A percentile compares a stretch with the other conserved stretches of the same genome.
Conservation (phyloP, 2,888 invertebrate genomes). For the Melipona bicolor region DNA sequence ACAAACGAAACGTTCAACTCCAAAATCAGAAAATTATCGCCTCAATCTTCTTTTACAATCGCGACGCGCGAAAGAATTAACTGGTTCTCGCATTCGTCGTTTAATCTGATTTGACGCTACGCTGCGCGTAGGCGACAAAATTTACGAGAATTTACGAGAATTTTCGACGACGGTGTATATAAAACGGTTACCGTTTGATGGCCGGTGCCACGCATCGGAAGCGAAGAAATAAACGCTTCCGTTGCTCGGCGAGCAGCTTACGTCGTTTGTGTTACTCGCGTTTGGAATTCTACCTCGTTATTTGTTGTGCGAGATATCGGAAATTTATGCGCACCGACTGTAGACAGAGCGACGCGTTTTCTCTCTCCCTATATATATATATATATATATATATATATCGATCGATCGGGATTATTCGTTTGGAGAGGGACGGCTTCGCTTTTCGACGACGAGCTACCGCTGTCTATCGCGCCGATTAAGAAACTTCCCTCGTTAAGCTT, state of each 20-base stretch:
- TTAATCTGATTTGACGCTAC: too few relatives aligned
- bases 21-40: too few relatives aligned
- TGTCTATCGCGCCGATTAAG: slow-evolving; percentile 33
- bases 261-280: slow-evolving; percentile 24
- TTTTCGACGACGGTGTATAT: neutral
- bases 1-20: too few relatives aligned
- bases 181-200: neutral
- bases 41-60: too few relatives aligned
- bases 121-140: neutral
- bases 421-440: neutral
- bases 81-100: neutral
- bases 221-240: neutral
- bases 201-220: neutral
- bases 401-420: slow-evolving; percentile 44
- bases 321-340: slow-evolving; percentile 33
- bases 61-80: too few relatives aligned
- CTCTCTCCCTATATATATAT: too few relatives aligned
- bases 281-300: slow-evolving; percentile 40
- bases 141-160: too few relatives aligned
- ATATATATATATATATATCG: neutral
- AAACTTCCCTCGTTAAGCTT: slow-evolving; percentile 50
- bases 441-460: slow-evolving; percentile 15
- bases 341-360: neutral
- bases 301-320: slow-evolving; percentile 43
- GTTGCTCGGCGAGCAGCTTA: slow-evolving; percentile 55